A percentile compares a stretch with the other conserved stretches of the same genome.
These are phyloP conservation scores for Adineta ricciae DNA, from an alignment of 2,888 invertebrate genomes.

Conservation along the genomic window DNA sequence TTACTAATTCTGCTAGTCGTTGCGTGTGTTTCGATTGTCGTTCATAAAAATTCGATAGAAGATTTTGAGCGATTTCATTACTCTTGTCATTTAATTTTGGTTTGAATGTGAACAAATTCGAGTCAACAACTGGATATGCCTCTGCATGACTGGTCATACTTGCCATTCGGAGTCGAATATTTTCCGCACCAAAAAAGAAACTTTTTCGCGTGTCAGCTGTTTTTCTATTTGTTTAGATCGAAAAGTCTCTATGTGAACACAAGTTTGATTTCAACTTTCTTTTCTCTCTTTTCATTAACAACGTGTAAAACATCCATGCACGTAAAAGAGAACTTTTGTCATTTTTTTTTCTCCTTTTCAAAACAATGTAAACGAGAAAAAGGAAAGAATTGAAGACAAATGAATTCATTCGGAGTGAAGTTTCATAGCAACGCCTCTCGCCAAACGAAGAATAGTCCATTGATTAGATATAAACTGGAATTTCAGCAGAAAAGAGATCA, in stretches of 20 bases:
- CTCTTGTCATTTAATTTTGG: slow-evolving; percentile 28
- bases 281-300: not conserved
- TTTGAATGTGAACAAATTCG: slow-evolving; percentile 38
- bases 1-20: not conserved
- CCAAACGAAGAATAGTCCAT: not conserved
- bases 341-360: not conserved
- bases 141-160: not conserved
- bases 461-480: too few relatives aligned
- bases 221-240: not conserved
- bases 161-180: not conserved
- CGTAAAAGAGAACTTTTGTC: not conserved
- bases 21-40: slow-evolving; percentile 16
- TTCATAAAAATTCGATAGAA: slow-evolving; percentile 18
- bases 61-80: not conserved
- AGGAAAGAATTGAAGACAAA: not conserved
- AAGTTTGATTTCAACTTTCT: not conserved
- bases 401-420: not conserved
- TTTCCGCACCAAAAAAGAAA: not conserved
- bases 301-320: not conserved
- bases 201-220: not conserved
- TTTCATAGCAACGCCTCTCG: slow-evolving; percentile 5
- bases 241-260: not conserved
- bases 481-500: too few relatives aligned
- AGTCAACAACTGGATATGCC: slow-evolving; percentile 36
- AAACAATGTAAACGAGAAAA: not conserved